Evolutionary conservation across 2,113 vertebrate species (phyloP).

Genomic region (Osmerus mordax): DNA sequence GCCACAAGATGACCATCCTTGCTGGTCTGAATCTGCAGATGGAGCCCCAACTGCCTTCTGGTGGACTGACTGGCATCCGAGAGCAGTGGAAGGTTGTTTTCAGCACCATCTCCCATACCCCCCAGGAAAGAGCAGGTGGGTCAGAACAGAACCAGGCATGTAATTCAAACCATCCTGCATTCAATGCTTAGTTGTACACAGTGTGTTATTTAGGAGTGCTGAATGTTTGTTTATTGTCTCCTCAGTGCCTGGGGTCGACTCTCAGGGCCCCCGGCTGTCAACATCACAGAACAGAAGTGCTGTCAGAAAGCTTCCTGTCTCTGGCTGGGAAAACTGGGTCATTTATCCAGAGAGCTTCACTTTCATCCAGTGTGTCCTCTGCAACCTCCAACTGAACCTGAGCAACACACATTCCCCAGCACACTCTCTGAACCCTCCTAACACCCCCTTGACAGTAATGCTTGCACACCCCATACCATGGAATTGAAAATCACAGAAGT

Average conservation of each 20-base stretch:
- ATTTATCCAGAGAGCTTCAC: conserved; percentile 47
- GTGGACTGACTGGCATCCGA: conserved; percentile 42
- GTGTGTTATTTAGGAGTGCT: neutral
- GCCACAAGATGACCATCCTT: conserved; percentile 58
- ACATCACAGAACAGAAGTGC: conserved; percentile 42
- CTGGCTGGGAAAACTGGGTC: conserved; percentile 49
- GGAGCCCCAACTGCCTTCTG: conserved; percentile 55
- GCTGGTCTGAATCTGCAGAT: conserved; percentile 53
- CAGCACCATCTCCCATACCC: neutral
- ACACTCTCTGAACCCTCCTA: neutral
- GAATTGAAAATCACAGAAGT: neutral
- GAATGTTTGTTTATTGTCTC: neutral
- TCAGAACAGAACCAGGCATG: neutral
- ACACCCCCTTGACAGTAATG: conserved; percentile 16
- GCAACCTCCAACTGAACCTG: conserved; percentile 5
- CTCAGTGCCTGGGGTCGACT: conserved; percentile 21
- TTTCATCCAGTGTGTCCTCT: conserved; percentile 33
- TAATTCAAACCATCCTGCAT: neutral
- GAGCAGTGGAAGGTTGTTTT: conserved; percentile 56
- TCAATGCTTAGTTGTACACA: neutral
- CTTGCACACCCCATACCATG: neutral
- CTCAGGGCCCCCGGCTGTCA: conserved; percentile 27
- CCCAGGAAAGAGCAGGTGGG: conserved; percentile 15
- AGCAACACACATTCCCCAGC: neutral
- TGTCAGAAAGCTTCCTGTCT: conserved; percentile 44